A percentile compares a stretch with the other conserved stretches of the same genome.
phyloP scores from a whole-genome alignment of 35 echinoderm and acorn worm genomes.

The Patiria miniata region DNA sequence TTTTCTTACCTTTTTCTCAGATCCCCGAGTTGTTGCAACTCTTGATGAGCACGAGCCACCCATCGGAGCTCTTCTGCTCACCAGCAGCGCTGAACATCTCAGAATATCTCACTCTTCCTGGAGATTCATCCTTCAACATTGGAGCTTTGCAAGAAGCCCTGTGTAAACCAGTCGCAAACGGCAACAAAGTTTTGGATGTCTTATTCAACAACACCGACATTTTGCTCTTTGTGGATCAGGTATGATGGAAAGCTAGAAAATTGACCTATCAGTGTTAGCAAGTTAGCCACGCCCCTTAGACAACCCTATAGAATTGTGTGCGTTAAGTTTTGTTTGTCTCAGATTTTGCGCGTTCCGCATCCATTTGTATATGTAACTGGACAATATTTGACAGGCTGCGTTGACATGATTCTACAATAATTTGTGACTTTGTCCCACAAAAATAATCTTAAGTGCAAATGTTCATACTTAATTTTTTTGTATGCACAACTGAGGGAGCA shows the following conservation, averaged over 20 bases:
- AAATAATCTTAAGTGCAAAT: no score
- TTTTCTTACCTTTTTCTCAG: background rate
- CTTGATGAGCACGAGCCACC: background rate
- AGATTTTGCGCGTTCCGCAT: no score
- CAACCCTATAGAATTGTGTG: no score
- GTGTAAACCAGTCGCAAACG: background rate
- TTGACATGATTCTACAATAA: no score
- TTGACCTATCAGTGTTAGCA: no score
- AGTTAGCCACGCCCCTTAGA: no score
- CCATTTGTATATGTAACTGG: no score
- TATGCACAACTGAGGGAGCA: no score
- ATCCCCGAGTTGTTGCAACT: background rate
- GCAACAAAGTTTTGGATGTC: background rate
- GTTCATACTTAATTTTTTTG: no score
- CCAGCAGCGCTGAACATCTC: background rate
- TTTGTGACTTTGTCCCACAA: no score
- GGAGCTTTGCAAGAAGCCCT: background rate
- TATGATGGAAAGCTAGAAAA: background rate
- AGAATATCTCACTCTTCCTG: background rate
- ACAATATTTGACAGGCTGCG: no score
- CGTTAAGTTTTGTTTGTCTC: no score
- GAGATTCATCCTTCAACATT: background rate
- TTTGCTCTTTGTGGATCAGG: background rate
- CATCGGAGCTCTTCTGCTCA: background rate
- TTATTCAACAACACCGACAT: background rate